Base-by-base conservation (phyloP, 2,113 vertebrate genomes). In the Heteronetta atricapilla region DNA sequence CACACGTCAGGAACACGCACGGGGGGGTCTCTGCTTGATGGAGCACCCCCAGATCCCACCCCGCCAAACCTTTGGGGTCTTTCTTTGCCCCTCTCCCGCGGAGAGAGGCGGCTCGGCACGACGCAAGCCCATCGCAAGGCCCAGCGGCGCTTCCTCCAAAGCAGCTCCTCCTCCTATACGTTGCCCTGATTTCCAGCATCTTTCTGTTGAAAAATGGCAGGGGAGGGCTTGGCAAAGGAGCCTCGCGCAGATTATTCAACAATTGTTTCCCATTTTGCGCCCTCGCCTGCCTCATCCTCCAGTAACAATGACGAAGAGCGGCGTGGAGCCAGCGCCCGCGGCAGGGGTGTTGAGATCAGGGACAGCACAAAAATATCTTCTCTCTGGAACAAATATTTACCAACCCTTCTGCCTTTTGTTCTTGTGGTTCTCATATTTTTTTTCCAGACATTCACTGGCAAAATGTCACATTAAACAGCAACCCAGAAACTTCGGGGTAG, bases 371-470 rank as follows among this genome's bases (percentile, higher is more conserved):
- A 97, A 97, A 97, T 96, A 96, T 96, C 96, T 96, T 88, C 96
- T 96, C 95, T 96, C 96, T 97, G 96, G 95, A 97, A 96, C 96
- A 97, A 97, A 96, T 97, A 96, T 97, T 97, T 97, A 95, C 95
- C 96, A 97, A 96, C 95, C 91, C 94, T 94, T 95, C 95, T 97
- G 96, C 96, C 96, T 97, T 97, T 97, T 97, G 96, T 95, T 96
- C 94, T 96, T 95, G 94, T 95, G 95, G 94, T 97, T 96, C 96
- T 94, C 96, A 90, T 95, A 81, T 94, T 87, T 95, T 89, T 89
- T 85, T 88, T 80, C 90, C 96, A 96, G 95, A 96, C 94, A 81
- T 96, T 96, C 94, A 88, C 92, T 97, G 95, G 95, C 95, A 97
- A 92, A 96, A 95, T 95, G 95, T 96, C 94, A 96, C 95, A 95